Evolutionary conservation across 2,888 invertebrate genomes (phyloP).

Genomic region (Eutolmus rufibarbis): DNA sequence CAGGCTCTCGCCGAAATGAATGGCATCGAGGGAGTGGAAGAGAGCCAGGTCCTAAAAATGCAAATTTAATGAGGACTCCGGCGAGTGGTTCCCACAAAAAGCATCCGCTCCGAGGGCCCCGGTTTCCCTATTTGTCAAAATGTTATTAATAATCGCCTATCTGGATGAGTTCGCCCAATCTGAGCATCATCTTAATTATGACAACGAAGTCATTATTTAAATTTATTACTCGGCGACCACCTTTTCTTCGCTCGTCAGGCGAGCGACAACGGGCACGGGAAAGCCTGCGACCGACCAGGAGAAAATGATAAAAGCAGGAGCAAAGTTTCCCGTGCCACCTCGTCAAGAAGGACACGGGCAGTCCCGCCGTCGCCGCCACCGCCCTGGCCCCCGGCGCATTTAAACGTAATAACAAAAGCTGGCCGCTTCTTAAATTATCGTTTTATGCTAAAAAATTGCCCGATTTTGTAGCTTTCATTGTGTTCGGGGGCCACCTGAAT

Average conservation of each 20-base stretch:
- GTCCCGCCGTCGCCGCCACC: not conserved
- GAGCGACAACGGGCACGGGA: not conserved
- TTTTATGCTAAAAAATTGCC: constrained; percentile 49
- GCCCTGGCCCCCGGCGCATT: not conserved
- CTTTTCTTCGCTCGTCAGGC: constrained; percentile 21
- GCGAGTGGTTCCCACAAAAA: not conserved
- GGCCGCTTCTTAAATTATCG: constrained; percentile 44
- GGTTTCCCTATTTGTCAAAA: constrained; percentile 2
- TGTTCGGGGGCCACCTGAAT: not conserved
- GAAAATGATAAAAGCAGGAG: constrained; percentile 11
- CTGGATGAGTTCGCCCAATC: constrained; percentile 22
- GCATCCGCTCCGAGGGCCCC: not conserved
- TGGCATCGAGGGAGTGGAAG: not conserved
- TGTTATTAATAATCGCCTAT: constrained; percentile 32
- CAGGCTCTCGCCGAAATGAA: not conserved
- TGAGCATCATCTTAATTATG: constrained; percentile 29
- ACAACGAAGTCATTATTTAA: constrained; percentile 39
- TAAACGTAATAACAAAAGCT: constrained; percentile 26
- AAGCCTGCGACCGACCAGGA: not conserved
- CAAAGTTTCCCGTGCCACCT: not conserved
- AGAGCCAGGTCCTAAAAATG: not conserved
- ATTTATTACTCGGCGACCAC: constrained; percentile 36
- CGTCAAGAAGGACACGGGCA: not conserved
- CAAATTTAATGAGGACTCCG: not conserved
- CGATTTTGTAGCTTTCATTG: constrained; percentile 43